Evolutionary conservation across 1,140 invertebrate genomes (phyloP).

Genomic region (Apocrypta bakeri): DNA sequence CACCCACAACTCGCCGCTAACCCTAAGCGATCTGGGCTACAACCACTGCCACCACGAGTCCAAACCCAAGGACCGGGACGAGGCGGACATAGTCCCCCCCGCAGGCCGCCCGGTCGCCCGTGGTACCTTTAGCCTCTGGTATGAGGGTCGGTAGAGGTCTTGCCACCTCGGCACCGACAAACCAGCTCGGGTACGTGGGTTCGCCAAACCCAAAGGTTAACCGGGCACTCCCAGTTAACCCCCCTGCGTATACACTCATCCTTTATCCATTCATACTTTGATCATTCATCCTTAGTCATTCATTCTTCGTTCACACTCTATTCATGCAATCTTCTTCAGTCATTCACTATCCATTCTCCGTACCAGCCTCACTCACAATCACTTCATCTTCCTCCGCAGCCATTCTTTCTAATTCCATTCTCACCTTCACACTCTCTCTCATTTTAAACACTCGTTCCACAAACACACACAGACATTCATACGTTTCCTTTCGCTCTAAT

Average conservation of each 20-base stretch:
- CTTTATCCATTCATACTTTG: not conserved
- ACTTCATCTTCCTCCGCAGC: too few species aligned
- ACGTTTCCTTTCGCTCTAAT: not conserved
- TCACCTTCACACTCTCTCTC: not conserved
- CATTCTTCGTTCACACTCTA: not conserved
- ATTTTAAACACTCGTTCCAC: not conserved
- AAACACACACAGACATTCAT: not conserved
- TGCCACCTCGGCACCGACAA: not conserved
- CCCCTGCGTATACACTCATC: not conserved
- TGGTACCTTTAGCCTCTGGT: not conserved
- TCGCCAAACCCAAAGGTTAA: not conserved
- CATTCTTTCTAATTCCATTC: too few species aligned
- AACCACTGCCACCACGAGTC: too few species aligned
- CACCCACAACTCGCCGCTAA: not conserved
- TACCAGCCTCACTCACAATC: too few species aligned
- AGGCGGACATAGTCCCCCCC: not conserved
- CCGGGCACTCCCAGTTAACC: not conserved
- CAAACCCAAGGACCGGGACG: conserved; percentile 55
- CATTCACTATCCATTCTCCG: not conserved
- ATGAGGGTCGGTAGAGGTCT: not conserved
- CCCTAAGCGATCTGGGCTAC: conserved; percentile 2
- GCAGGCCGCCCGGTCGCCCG: too few species aligned
- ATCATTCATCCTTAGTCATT: not conserved
- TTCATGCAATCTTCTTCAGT: not conserved
- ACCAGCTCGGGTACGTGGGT: conserved; percentile 1